Evolutionary conservation across 2,113 vertebrate species (phyloP).

Genomic region (Entomyzon cyanotis): DNA sequence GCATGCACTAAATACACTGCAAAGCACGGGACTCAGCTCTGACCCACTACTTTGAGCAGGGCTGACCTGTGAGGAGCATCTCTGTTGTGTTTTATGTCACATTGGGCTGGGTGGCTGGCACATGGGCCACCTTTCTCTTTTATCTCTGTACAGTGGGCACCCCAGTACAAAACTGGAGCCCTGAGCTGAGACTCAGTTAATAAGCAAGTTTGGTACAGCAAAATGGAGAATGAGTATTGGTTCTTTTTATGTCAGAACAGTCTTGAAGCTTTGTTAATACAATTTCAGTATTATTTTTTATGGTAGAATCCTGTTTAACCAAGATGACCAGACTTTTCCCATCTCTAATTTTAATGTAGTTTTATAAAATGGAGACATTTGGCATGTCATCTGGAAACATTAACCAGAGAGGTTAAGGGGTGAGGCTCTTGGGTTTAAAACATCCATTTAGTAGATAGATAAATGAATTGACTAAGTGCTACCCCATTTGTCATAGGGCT

Average conservation of each 20-base stretch:
- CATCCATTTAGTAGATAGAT: background rate
- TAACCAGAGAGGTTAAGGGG: slow-evolving; percentile 20
- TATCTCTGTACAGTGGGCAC: background rate
- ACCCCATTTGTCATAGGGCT: slow-evolving; percentile 26
- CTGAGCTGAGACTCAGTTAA: background rate
- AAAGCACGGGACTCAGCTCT: background rate
- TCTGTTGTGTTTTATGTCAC: background rate
- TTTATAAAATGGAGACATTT: slow-evolving; percentile 18
- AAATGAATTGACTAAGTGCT: slow-evolving; percentile 35
- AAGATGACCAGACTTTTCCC: background rate
- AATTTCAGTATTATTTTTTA: background rate
- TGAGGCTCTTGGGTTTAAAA: slow-evolving; percentile 20
- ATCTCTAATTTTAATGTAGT: slow-evolving; percentile 11
- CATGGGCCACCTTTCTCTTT: background rate
- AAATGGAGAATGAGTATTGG: background rate
- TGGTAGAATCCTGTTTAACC: background rate
- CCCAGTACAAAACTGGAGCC: background rate
- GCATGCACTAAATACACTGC: background rate
- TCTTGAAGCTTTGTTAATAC: background rate
- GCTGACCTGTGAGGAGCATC: background rate
- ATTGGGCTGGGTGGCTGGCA: background rate
- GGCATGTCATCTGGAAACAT: slow-evolving; percentile 17
- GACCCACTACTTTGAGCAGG: background rate
- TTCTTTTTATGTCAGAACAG: background rate
- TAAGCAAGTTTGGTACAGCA: background rate